These are phyloP conservation scores for Rhabdomys dilectus DNA, from an alignment of 2,113 vertebrate genomes.

Conservation along the genomic window DNA sequence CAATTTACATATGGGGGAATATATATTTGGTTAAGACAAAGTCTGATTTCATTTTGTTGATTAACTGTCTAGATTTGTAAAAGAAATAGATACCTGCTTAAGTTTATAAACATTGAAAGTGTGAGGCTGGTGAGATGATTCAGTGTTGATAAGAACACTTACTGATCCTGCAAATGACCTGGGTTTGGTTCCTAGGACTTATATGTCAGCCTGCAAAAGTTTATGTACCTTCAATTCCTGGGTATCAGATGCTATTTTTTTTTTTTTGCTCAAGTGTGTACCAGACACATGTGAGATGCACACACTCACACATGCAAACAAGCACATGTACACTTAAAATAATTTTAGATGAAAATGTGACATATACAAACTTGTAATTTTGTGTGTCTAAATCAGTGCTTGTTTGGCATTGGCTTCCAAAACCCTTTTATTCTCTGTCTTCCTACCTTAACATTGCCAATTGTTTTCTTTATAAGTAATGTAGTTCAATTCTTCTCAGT, in stretches of 20 bases:
- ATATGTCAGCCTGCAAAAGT: not conserved
- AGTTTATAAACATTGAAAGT: slow-evolving; percentile 15
- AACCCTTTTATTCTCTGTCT: not conserved
- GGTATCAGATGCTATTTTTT: not conserved
- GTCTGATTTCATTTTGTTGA: slow-evolving; percentile 14
- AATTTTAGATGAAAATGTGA: not conserved
- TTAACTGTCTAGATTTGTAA: not conserved
- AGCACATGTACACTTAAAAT: not conserved
- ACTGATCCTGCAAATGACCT: not conserved
- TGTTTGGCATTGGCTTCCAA: not conserved
- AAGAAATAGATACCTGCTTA: not conserved
- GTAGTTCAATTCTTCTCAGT: not conserved
- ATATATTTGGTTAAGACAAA: not conserved
- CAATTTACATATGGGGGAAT: not conserved
- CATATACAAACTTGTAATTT: not conserved
- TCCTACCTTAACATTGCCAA: not conserved
- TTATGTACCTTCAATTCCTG: not conserved
- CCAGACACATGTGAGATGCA: not conserved
- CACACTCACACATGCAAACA: not conserved
- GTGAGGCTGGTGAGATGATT: not conserved
- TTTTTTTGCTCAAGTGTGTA: not conserved
- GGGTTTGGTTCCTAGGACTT: not conserved
- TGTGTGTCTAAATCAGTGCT: no score
- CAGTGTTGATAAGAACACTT: not conserved
- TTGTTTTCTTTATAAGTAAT: not conserved